Evolutionary conservation across 53 echinoderm and acorn worm genomes (phyloP).

Genomic region (Hippasteria phrygiana): DNA sequence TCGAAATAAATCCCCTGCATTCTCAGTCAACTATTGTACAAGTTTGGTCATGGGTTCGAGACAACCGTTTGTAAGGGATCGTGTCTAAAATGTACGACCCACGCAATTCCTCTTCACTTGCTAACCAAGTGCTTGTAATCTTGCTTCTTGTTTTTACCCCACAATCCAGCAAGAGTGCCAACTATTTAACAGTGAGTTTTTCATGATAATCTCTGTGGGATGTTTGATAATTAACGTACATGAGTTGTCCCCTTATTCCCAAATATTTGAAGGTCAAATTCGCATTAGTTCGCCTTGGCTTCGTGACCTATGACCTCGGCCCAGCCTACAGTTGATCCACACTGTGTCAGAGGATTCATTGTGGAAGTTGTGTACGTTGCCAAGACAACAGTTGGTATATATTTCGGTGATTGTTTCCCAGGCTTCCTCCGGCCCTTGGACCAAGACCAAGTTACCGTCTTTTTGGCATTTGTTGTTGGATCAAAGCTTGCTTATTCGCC

Average conservation of each 20-base stretch:
- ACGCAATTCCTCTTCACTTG: background rate
- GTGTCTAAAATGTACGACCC: background rate
- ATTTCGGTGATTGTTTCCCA: background rate
- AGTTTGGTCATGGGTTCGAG: background rate
- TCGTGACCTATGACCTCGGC: background rate
- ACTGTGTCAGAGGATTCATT: background rate
- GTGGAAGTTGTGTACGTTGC: constrained; percentile 9
- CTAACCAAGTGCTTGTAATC: too few relatives aligned
- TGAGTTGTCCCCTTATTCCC: background rate
- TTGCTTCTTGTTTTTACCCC: too few relatives aligned
- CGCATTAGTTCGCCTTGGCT: background rate
- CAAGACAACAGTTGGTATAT: background rate
- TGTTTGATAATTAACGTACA: background rate
- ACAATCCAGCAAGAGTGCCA: too few relatives aligned
- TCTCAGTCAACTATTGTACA: background rate
- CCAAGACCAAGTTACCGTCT: too few relatives aligned
- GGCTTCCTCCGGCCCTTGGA: too few relatives aligned
- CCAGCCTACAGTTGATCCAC: background rate
- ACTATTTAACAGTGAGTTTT: too few relatives aligned
- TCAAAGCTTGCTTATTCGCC: too few relatives aligned
- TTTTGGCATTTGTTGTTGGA: too few relatives aligned
- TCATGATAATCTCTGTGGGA: background rate
- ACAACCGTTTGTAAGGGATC: background rate
- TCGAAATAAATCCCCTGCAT: background rate
- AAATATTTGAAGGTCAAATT: background rate